phyloP scores from a whole-genome alignment of 2,113 vertebrate species.

The Upupa epops region DNA sequence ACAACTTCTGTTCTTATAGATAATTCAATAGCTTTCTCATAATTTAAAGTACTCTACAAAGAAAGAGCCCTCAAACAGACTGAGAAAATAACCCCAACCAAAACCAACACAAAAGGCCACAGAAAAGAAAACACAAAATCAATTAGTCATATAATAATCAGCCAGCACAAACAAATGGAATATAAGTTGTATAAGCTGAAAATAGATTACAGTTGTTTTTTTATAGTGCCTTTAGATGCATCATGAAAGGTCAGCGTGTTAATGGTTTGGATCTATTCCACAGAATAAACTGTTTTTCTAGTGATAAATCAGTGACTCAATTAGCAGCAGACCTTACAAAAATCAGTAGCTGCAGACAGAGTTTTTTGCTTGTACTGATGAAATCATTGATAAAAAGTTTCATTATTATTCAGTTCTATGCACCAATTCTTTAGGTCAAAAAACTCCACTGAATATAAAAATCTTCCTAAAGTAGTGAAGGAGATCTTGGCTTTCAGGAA shows the following conservation, averaged over 20 bases:
- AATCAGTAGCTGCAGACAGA: neutral
- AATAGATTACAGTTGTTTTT: neutral
- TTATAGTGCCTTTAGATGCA: neutral
- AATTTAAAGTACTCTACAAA: neutral
- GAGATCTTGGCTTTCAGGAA: neutral
- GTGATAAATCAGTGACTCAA: neutral
- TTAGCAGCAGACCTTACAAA: neutral
- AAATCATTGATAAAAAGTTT: neutral
- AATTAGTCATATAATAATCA: neutral
- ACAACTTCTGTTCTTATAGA: neutral
- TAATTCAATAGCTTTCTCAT: neutral
- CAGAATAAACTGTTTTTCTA: neutral
- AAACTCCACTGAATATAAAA: neutral
- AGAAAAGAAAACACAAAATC: neutral
- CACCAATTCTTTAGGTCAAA: slow-evolving; percentile 1
- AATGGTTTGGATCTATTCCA: slow-evolving; percentile 8
- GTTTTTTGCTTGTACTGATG: neutral
- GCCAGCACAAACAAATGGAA: neutral
- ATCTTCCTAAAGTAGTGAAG: neutral
- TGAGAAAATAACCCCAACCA: neutral
- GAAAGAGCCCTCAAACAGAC: neutral
- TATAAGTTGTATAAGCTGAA: neutral
- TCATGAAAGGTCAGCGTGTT: neutral
- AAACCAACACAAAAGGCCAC: neutral
- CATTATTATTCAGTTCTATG: neutral